Evolutionary conservation across 2,888 invertebrate species (phyloP).

Genomic region (Macrosiphum euphorbiae): DNA sequence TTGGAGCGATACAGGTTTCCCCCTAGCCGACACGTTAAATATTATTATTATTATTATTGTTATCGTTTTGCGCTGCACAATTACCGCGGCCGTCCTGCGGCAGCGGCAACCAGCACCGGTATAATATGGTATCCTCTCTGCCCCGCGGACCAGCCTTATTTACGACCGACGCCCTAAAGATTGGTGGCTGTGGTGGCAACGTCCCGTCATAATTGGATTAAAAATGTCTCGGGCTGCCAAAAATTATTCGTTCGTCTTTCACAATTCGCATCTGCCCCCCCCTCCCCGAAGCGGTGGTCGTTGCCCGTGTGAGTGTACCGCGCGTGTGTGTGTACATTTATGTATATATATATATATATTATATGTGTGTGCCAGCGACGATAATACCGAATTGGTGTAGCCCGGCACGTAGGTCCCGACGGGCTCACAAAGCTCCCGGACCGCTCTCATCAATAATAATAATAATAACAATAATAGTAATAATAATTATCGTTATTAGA

Average conservation of each 20-base stretch:
- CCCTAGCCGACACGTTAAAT: not conserved
- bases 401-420: slow-evolving; percentile 63
- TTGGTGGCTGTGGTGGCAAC: not conserved
- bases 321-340: not conserved
- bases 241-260: slow-evolving; percentile 61
- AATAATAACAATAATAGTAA: slow-evolving; percentile 51
- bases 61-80: not conserved
- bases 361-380: not conserved
- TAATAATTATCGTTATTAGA: slow-evolving; percentile 58
- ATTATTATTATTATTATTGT: not conserved
- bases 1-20: slow-evolving; percentile 8
- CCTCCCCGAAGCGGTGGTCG: not conserved
- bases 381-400: slow-evolving; percentile 59
- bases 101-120: not conserved
- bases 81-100: not conserved
- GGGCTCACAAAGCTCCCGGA: slow-evolving; percentile 54
- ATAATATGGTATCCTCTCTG: not conserved
- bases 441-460: slow-evolving; percentile 63
- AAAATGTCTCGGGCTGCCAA: slow-evolving; percentile 57
- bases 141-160: slow-evolving; percentile 34
- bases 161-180: slow-evolving; percentile 33
- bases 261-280: not conserved
- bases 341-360: not conserved
- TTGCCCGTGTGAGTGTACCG: not conserved
- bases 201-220: slow-evolving; percentile 63